Evolutionary conservation across 64 coral and sea anemone species (phyloP), one percentile per base, ranked within the genome.

Genomic region (Dendrophyllia cribrosa): DNA sequence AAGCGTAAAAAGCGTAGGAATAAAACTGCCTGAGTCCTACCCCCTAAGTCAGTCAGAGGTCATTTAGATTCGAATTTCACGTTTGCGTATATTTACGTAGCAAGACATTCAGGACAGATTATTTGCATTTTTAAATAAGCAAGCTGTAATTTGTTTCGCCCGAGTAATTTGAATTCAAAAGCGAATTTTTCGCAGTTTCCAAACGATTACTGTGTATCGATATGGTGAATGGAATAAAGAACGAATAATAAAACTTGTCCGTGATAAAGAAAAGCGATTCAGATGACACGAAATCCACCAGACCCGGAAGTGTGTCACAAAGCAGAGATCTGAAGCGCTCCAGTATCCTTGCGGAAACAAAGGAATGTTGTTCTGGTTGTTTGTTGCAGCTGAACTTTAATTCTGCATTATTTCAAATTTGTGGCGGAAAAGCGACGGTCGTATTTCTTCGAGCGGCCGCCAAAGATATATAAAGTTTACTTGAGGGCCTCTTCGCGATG

Each of bases 1-100:
- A 52, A 51, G 3, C 3, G 16, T 45, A 50, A 9, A 9, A 49
- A 68, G 80, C 43, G 22, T 7, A 45, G 19, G 3, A 84, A 84
- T 2, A 51, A 67, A 50, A 22, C 44, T 19, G 5, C 43, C 44
- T 4, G 5, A 65, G 46, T 51, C 23, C 61, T 23, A 19, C 63
- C 80, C 61, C 43, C 16, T 22, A 5, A 67, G 12, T 47, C 2
- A 23, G 5, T 16, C 58, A 19, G 19, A 51, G 45, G 80, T 52
- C 62, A 67, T 67, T 84, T 43, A 64, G 80, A 84, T 84, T 84
- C 80, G 59, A 84, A 67, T 84, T 84, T 84, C 80, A 84, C 75
- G 70, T 56, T 56, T 56, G 34, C 25, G 80, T 61, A 60, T 68
- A 84, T 84, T 84, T 84, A 68, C 80, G 80, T 68, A 82, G 16